A percentile compares a stretch with the other conserved stretches of the same genome.
Conservation (phyloP, 1,140 invertebrate species). For the Condylostylus longicornis region DNA sequence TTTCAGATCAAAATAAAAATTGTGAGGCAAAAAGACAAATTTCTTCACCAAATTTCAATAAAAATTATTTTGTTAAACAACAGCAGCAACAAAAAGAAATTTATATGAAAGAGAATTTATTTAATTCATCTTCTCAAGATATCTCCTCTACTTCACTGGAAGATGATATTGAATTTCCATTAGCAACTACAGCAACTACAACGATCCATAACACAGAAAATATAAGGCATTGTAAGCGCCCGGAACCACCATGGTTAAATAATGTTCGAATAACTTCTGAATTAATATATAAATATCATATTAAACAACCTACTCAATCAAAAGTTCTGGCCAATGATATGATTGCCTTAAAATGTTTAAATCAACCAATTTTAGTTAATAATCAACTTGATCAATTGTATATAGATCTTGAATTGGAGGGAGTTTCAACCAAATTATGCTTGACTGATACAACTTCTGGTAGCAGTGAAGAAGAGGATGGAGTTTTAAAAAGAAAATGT, state of each 20-base stretch:
- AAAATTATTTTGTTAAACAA: too few relatives aligned
- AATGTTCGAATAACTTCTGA: constrained; percentile 42
- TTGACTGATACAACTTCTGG: constrained; percentile 49
- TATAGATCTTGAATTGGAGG: constrained; percentile 50
- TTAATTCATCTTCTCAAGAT: too few relatives aligned
- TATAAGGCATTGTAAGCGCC: too few relatives aligned
- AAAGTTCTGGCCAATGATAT: constrained; percentile 45
- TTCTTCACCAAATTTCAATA: too few relatives aligned
- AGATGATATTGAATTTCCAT: too few relatives aligned
- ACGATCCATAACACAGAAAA: too few relatives aligned
- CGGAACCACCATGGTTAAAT: constrained; percentile 42
- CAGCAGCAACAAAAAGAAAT: too few relatives aligned
- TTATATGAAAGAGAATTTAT: too few relatives aligned
- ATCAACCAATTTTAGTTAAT: constrained; percentile 51
- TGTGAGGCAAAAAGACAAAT: too few relatives aligned
- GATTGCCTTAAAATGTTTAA: constrained; percentile 36
- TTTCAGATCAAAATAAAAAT: too few relatives aligned
- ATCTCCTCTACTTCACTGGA: too few relatives aligned
- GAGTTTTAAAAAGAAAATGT: constrained; percentile 20
- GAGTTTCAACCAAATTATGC: constrained; percentile 37
- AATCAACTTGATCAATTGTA: constrained; percentile 58
- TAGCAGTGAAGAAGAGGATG: constrained; percentile 38
- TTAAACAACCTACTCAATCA: constrained; percentile 37
- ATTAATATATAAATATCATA: constrained; percentile 46
- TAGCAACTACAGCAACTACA: too few relatives aligned